A percentile compares a stretch with the other conserved stretches of the same genome.
phyloP scores from a whole-genome alignment of 2,888 invertebrate species.

The Brassicogethes aeneus region DNA sequence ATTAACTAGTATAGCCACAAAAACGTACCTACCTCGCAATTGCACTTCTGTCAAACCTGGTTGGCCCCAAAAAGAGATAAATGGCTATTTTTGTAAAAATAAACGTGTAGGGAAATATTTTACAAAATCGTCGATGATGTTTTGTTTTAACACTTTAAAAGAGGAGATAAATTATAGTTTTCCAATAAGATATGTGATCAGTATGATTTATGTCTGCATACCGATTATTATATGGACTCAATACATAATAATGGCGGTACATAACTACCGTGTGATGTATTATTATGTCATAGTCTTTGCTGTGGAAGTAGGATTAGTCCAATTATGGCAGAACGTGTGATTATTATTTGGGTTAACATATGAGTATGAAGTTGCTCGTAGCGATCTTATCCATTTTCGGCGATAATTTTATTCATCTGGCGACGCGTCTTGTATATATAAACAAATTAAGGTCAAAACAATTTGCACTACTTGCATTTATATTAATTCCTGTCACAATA shows the following conservation, averaged over 20 bases:
- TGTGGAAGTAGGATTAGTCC: constrained; percentile 23
- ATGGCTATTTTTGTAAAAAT: no score
- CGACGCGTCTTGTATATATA: constrained; percentile 1
- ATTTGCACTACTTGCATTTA: constrained; percentile 2
- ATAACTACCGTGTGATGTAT: constrained; percentile 12
- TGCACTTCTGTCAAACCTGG: no score
- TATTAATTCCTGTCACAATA: neutral
- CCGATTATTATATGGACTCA: constrained; percentile 7
- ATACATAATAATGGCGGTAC: constrained; percentile 11
- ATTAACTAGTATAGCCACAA: no score
- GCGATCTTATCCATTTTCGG: constrained; percentile 14
- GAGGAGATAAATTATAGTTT: no score
- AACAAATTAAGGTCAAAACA: constrained; percentile 13
- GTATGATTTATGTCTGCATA: constrained; percentile 1
- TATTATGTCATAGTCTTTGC: constrained; percentile 19
- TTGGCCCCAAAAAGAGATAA: no score
- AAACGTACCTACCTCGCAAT: no score
- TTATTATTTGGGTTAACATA: constrained; percentile 26
- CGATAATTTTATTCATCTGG: constrained; percentile 15
- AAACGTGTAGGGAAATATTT: no score
- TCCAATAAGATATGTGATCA: neutral
- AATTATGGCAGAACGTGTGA: constrained; percentile 21
- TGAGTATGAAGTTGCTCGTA: constrained; percentile 20
- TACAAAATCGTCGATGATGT: no score
- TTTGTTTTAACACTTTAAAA: no score